Conservation (phyloP, 1,140 invertebrate genomes). For the Teleopsis dalmanni region DNA sequence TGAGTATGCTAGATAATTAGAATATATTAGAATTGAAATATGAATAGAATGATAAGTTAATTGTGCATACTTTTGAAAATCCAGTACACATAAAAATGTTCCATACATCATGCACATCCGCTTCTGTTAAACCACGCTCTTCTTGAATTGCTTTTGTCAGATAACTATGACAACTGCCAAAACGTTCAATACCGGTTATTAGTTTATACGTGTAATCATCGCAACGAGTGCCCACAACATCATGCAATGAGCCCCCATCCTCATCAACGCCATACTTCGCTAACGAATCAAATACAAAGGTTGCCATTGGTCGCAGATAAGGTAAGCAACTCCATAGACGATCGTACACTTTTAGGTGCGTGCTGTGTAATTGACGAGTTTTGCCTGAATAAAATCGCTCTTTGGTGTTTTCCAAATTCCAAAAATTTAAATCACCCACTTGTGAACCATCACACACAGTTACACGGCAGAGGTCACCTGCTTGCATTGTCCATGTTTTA, state of each 20-base stretch:
- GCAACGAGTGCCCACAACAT: conserved; percentile 47
- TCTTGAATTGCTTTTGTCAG: conserved; percentile 43
- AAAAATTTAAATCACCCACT: conserved; percentile 48
- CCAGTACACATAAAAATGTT: conserved; percentile 51
- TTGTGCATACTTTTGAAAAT: conserved; percentile 29
- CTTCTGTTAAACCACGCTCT: conserved; percentile 42
- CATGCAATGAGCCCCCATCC: conserved; percentile 47
- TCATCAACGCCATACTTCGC: conserved; percentile 46
- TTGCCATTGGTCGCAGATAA: conserved; percentile 47
- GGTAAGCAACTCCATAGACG: conserved; percentile 47
- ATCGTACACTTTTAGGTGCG: conserved; percentile 45
- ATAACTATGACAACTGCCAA: conserved; percentile 46
- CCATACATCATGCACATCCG: conserved; percentile 49
- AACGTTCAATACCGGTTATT: conserved; percentile 43
- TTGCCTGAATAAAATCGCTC: conserved; percentile 48
- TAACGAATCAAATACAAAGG: conserved; percentile 46
- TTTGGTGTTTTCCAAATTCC: conserved; percentile 45
- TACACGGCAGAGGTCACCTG: conserved; percentile 42
- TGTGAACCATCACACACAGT: conserved; percentile 43
- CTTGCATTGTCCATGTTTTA: conserved; percentile 41
- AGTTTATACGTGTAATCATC: conserved; percentile 48
- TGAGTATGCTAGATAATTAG: conserved; percentile 34
- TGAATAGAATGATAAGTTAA: background rate
- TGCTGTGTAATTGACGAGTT: conserved; percentile 46
- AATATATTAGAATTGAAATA: background rate